phyloP scores from a whole-genome alignment of 2,888 invertebrate species.

The Sarcophaga subvicina region DNA sequence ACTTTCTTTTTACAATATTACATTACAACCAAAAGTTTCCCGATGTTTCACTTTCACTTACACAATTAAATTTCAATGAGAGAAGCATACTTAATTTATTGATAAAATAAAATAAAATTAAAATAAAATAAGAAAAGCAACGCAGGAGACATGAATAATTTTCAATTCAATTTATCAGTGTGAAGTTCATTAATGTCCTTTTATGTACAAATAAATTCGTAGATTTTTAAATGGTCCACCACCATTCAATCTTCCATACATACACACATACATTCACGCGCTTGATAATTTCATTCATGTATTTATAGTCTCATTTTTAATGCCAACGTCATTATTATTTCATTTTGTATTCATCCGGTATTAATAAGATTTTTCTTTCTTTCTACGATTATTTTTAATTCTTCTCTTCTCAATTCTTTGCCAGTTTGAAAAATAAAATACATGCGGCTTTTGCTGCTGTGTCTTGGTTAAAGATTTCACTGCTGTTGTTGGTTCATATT shows the following conservation, averaged over 20 bases:
- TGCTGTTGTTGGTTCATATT: neutral
- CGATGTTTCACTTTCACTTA: too few species aligned
- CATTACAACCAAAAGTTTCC: too few species aligned
- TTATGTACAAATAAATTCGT: constrained; percentile 15
- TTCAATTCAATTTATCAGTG: constrained; percentile 55
- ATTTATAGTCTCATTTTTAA: constrained; percentile 50
- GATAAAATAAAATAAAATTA: neutral
- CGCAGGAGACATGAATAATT: constrained; percentile 8
- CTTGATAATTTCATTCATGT: constrained; percentile 55
- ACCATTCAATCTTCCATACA: neutral
- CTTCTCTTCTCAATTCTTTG: neutral
- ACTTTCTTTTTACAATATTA: too few species aligned
- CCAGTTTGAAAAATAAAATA: constrained; percentile 1
- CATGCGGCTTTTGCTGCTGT: constrained; percentile 24
- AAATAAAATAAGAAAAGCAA: neutral
- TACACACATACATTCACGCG: constrained; percentile 9
- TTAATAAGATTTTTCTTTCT: constrained; percentile 51
- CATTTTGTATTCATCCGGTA: constrained; percentile 61
- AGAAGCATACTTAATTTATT: neutral
- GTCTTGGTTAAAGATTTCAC: constrained; percentile 32
- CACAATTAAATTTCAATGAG: too few species aligned
- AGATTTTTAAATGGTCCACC: constrained; percentile 44
- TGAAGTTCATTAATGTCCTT: constrained; percentile 60
- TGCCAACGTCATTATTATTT: constrained; percentile 63
- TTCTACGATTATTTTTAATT: constrained; percentile 11